phyloP scores from a whole-genome alignment of 2,888 invertebrate genomes.

The Xylophagus ater region DNA sequence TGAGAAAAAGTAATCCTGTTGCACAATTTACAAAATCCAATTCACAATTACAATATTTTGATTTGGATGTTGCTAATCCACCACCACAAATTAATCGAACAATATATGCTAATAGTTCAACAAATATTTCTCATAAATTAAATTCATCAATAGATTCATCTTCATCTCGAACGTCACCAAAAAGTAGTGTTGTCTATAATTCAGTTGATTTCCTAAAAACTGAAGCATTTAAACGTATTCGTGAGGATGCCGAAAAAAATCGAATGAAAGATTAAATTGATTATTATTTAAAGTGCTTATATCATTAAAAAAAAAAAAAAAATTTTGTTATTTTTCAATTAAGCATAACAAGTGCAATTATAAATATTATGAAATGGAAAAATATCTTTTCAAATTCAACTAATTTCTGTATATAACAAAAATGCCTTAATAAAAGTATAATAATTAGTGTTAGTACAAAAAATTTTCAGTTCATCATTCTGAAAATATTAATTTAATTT shows the following conservation, averaged over 20 bases:
- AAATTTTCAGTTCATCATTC: too few species aligned
- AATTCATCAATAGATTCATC: slow-evolving; percentile 3
- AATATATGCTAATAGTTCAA: slow-evolving; percentile 5
- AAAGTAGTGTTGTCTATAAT: slow-evolving; percentile 60
- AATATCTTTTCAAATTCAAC: too few species aligned
- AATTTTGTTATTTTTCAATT: too few species aligned
- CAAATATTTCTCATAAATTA: slow-evolving; percentile 5
- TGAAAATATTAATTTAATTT: too few species aligned
- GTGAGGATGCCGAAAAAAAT: slow-evolving; percentile 65
- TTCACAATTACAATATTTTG: slow-evolving; percentile 63
- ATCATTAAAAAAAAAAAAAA: too few species aligned
- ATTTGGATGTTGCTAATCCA: slow-evolving; percentile 57
- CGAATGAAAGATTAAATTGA: slow-evolving; percentile 28
- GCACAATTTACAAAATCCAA: slow-evolving; percentile 19
- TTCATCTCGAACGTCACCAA: slow-evolving; percentile 29
- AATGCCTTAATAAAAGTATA: too few species aligned
- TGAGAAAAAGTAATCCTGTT: too few species aligned
- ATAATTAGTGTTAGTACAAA: too few species aligned
- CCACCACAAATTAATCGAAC: slow-evolving; percentile 31
- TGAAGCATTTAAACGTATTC: slow-evolving; percentile 79
- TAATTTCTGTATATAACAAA: too few species aligned
- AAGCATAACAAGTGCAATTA: background rate
- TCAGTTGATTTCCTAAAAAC: slow-evolving; percentile 91
- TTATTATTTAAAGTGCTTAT: background rate
- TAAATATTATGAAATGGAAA: too few species aligned